These are phyloP conservation scores for Myocastor coypus DNA, from an alignment of 2,113 vertebrate genomes.

Conservation along the genomic window DNA sequence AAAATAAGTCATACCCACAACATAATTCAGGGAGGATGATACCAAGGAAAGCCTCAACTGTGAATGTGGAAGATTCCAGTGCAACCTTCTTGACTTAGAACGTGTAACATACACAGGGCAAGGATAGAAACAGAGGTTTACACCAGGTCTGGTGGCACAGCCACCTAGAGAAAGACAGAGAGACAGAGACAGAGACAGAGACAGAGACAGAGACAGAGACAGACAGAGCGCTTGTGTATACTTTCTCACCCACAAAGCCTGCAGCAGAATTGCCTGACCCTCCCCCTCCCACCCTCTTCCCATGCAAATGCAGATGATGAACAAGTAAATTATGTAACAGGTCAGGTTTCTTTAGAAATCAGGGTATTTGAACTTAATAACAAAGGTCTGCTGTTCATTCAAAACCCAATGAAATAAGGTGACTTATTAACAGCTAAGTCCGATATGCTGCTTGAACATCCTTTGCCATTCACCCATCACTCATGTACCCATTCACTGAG, in stretches of 20 bases:
- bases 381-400: conserved; percentile 19
- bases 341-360: conserved; percentile 53
- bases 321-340: conserved; percentile 6
- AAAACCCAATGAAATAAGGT: not conserved
- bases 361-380: conserved; percentile 16
- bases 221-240: too few relatives aligned
- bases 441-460: not conserved
- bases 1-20: not conserved
- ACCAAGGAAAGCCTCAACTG: not conserved
- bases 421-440: not conserved
- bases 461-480: not conserved
- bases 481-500: not conserved
- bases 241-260: not conserved
- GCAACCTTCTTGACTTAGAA: not conserved
- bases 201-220: too few relatives aligned
- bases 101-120: not conserved
- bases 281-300: not conserved
- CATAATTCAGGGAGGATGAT: not conserved
- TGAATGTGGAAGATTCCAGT: not conserved
- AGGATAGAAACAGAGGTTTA: not conserved
- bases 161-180: not conserved
- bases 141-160: not conserved
- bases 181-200: not conserved
- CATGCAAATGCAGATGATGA: not conserved
- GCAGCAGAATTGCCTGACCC: not conserved